Base-by-base conservation (phyloP, 2,797 vertebrate species). In the Etheostoma perlongum region DNA sequence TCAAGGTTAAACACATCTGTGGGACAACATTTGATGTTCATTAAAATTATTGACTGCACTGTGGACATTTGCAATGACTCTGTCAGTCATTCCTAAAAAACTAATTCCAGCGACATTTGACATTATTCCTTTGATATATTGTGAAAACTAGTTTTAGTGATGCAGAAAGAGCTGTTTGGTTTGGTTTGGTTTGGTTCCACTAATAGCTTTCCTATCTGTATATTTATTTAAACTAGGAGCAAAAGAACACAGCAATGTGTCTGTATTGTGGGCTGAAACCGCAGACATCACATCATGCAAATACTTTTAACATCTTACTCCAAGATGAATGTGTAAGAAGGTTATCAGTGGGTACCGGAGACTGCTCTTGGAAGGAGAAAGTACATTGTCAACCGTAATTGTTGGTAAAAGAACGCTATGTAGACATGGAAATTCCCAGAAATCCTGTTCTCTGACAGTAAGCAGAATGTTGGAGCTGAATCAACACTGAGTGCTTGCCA, bases 351-450 rank as follows among this genome's bases (percentile, higher is more conserved):
- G 74, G 77, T 73, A 80, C 63, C 67, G 60, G 52, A 66, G 70
- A 64, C 55, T 44, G 54, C 40, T 84, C 62, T 84, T 88, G 87
- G 82, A 85, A 62, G 44, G 47, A 75, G 63, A 78, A 62, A 47
- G 66, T 63, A 64, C 54, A 61, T 74, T 87, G 81, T 90, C 27
- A 61, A 57, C 16, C 1, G 27, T 84, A 86, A 87, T 82, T 86
- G 59, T 81, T 86, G 64, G 63, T 82, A 69, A 84, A 83, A 73
- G 76, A 83, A 47, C 42, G 33, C 57, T 48, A 53, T 69, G 54
- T 76, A 67, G 76, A 85, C 67, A 61, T 74, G 85, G 72, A 82
- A 79, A 42, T 92, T 92, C 90, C 87, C 88, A 85, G 87, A 91
- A 92, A 90, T 84, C 48, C 44, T 67, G 42, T 59, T 82, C 36